Evolutionary conservation across 1,140 invertebrate species (phyloP).

Genomic region (Calliopsis andreniformis): DNA sequence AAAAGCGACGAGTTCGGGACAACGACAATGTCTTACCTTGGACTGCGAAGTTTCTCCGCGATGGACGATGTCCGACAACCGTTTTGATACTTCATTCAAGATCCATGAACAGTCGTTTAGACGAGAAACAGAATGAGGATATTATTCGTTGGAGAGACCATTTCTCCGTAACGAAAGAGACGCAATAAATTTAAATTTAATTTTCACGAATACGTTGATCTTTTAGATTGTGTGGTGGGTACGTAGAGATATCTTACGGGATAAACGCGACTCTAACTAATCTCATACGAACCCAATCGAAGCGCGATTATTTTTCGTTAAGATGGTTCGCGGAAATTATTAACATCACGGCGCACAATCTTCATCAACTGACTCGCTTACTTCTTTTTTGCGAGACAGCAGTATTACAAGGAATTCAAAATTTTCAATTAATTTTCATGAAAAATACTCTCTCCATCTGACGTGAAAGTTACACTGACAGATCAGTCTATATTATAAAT

Average conservation of each 20-base stretch:
- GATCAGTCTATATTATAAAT: conserved; percentile 39
- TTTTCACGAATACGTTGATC: background rate
- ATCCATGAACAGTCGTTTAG: conserved; percentile 53
- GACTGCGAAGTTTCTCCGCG: conserved; percentile 53
- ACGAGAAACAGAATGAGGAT: conserved; percentile 5
- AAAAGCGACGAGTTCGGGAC: conserved; percentile 8
- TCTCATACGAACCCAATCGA: conserved; percentile 24
- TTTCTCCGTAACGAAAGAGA: conserved; percentile 10
- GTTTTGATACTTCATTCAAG: conserved; percentile 53
- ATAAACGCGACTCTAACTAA: conserved; percentile 45
- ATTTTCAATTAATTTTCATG: conserved; percentile 19
- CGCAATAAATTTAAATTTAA: background rate
- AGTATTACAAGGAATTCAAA: conserved; percentile 13
- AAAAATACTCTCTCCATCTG: conserved; percentile 14
- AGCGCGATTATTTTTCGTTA: conserved; percentile 66
- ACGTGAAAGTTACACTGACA: conserved; percentile 56
- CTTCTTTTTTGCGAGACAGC: background rate
- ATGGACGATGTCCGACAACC: conserved; percentile 48
- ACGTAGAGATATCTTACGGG: conserved; percentile 23
- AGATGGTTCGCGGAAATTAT: conserved; percentile 56
- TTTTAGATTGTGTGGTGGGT: conserved; percentile 12
- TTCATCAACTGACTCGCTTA: conserved; percentile 17
- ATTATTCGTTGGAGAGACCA: conserved; percentile 36
- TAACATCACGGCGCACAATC: conserved; percentile 19
- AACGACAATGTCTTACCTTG: conserved; percentile 53